Conservation (phyloP, 2,888 invertebrate genomes). For the Brenthis ino region DNA sequence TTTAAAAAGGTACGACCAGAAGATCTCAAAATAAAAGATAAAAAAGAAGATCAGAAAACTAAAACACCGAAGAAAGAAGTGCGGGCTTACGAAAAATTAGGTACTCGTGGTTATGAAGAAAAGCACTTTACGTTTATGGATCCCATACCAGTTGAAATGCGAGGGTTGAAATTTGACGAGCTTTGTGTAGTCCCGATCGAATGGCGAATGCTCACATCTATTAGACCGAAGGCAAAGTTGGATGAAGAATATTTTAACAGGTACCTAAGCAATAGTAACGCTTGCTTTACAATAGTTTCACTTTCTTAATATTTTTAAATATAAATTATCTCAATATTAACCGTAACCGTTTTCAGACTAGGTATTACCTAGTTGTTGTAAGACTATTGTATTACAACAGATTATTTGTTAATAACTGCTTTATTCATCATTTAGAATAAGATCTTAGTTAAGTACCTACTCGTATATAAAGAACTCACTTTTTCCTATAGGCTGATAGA, state of each 20-base stretch:
- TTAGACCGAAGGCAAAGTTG: constrained; percentile 90
- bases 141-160: constrained; percentile 93
- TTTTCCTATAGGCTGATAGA: constrained; percentile 85
- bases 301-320: too few species aligned
- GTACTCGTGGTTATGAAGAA: constrained; percentile 83
- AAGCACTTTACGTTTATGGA: constrained; percentile 83
- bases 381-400: too few species aligned
- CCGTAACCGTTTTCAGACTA: too few species aligned
- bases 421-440: neutral
- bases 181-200: constrained; percentile 93
- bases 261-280: constrained; percentile 54
- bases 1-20: constrained; percentile 85
- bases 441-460: neutral
- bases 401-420: neutral
- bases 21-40: constrained; percentile 89
- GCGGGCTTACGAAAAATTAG: constrained; percentile 84
- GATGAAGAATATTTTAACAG: constrained; percentile 95
- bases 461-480: neutral
- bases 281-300: neutral
- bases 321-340: too few species aligned
- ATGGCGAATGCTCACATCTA: constrained; percentile 96
- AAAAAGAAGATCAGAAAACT: constrained; percentile 86
- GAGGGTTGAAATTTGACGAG: constrained; percentile 87
- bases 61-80: constrained; percentile 88
- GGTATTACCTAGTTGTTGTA: too few species aligned